Conservation (phyloP, 1,140 invertebrate species). For the Plectrocnemia conspersa region DNA sequence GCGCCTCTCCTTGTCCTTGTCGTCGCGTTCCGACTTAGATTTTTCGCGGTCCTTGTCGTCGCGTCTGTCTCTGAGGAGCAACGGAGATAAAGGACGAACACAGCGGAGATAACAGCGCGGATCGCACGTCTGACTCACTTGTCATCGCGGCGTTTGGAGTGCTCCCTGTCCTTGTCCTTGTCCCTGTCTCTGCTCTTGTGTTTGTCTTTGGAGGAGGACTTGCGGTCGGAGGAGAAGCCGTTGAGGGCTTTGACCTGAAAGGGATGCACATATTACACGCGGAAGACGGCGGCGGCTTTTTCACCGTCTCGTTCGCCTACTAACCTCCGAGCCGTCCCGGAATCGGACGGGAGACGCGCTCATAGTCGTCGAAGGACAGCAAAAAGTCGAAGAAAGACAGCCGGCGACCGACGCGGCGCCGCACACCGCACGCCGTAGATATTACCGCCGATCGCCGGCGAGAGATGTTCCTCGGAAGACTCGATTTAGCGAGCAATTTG, state of each 20-base stretch:
- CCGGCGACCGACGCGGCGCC: too few relatives aligned
- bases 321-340: too few relatives aligned
- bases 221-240: conserved; percentile 55
- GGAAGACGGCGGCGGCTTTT: too few relatives aligned
- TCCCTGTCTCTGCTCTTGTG: conserved; percentile 60
- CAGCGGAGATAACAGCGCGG: not conserved
- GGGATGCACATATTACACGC: conserved; percentile 4
- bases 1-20: conserved; percentile 51
- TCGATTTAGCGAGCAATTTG: too few relatives aligned
- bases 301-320: too few relatives aligned
- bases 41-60: conserved; percentile 3
- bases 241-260: conserved; percentile 40
- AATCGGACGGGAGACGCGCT: too few relatives aligned
- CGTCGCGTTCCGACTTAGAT: not conserved
- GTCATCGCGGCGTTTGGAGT: conserved; percentile 44
- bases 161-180: conserved; percentile 53
- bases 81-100: not conserved
- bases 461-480: too few relatives aligned
- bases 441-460: too few relatives aligned
- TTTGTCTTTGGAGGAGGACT: conserved; percentile 66
- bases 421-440: too few relatives aligned
- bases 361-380: too few relatives aligned
- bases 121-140: conserved; percentile 39
- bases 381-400: too few relatives aligned
- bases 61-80: conserved; percentile 2